Percentiles rank a stretch among this genome's conserved stretches.
Conservation (phyloP, 2,797 vertebrate genomes). For the Glyptemys insculpta region DNA sequence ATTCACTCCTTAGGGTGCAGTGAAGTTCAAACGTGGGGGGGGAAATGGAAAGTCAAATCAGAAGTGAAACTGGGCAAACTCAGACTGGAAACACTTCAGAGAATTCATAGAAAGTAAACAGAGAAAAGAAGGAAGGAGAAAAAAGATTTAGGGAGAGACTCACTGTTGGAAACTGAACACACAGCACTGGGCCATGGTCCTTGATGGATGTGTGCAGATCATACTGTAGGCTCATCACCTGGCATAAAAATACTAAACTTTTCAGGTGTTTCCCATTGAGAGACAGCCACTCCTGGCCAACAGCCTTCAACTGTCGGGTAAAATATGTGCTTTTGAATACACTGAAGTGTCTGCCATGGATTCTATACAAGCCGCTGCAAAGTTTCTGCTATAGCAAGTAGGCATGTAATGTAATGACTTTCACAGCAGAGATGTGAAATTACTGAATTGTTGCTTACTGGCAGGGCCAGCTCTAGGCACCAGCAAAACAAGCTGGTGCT, state of each 20-base stretch:
- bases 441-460: neutral
- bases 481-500: no score
- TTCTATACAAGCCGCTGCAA: neutral
- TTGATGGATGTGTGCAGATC: neutral
- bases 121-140: neutral
- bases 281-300: neutral
- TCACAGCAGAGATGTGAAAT: neutral
- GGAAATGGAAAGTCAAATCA: neutral
- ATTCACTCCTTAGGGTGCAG: neutral
- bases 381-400: neutral
- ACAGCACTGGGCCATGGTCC: neutral
- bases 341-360: neutral
- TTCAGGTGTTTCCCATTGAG: neutral
- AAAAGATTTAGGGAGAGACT: neutral
- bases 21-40: neutral
- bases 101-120: constrained; percentile 55
- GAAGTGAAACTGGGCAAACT: constrained; percentile 2
- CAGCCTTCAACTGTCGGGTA: neutral
- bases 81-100: constrained; percentile 46
- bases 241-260: neutral
- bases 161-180: neutral
- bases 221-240: neutral
- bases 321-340: neutral
- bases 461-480: no score
- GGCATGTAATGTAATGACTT: neutral